Evolutionary conservation across 2,888 invertebrate genomes (phyloP).

Genomic region (Philopedon plagiatum): DNA sequence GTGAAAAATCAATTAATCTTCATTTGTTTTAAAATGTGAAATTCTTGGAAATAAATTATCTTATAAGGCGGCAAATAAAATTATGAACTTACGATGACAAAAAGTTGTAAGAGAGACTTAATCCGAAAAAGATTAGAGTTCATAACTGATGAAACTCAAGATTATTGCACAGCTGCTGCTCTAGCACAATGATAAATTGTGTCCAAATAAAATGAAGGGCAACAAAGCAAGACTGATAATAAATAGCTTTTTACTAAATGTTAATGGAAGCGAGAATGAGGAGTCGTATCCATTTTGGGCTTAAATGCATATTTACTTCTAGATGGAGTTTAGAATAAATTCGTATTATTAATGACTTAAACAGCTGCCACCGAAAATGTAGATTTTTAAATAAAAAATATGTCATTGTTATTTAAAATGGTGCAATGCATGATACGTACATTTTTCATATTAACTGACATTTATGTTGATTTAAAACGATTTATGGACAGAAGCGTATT

Average conservation of each 20-base stretch:
- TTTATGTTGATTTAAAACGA: no score
- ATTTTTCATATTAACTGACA: no score
- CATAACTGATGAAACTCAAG: not conserved
- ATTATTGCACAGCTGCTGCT: not conserved
- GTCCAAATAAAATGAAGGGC: not conserved
- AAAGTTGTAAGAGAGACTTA: not conserved
- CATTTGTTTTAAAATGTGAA: not conserved
- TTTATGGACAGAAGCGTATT: no score
- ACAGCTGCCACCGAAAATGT: not conserved
- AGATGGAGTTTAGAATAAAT: not conserved
- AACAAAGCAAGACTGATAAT: conserved; percentile 8
- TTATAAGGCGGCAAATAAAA: not conserved
- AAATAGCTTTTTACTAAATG: conserved; percentile 5
- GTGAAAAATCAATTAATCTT: no score
- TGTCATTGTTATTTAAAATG: no score
- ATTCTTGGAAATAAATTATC: not conserved
- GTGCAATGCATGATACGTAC: no score
- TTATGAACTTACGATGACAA: not conserved
- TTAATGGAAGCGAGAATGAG: not conserved
- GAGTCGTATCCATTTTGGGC: not conserved
- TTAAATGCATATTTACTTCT: conserved; percentile 1
- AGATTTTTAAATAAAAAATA: no score
- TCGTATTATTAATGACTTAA: not conserved
- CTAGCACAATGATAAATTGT: conserved; percentile 6
- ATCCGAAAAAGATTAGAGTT: not conserved